Percentiles rank a stretch among this genome's conserved stretches.
Conservation (phyloP, 2,888 invertebrate species). For the Adelphocoris suturalis region DNA sequence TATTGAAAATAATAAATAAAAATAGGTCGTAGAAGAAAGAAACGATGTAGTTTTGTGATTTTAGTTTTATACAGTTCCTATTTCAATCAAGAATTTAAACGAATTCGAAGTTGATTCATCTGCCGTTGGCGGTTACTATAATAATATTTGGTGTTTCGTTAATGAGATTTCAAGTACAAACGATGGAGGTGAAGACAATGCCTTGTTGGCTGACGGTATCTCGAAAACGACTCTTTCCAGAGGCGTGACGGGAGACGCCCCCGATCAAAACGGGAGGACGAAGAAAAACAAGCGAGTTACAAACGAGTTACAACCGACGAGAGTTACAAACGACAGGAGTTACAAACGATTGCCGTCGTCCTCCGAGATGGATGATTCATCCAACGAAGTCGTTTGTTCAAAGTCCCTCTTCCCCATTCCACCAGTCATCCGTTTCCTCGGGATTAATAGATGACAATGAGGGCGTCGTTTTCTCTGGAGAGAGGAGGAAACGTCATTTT, state of each 20-base stretch:
- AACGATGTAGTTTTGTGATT: no score
- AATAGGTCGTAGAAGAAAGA: no score
- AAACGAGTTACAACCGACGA: neutral
- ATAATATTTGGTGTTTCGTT: no score
- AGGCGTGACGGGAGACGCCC: constrained; percentile 6
- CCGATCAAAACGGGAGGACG: neutral
- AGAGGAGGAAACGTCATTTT: neutral
- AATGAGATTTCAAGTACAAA: no score
- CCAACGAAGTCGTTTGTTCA: neutral
- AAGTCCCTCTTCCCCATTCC: neutral
- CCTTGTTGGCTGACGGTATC: no score
- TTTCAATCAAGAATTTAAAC: no score
- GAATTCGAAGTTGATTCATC: no score
- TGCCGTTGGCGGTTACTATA: no score
- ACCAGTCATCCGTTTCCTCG: neutral
- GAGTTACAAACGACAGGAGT: constrained; percentile 24
- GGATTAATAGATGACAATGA: neutral
- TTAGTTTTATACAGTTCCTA: no score
- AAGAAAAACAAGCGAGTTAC: constrained; percentile 7
- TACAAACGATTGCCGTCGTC: constrained; percentile 27
- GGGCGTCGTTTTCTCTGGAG: neutral
- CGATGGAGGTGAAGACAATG: no score
- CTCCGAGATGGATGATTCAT: constrained; percentile 14
- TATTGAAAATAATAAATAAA: no score
- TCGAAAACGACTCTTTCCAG: neutral